A percentile compares a stretch with the other conserved stretches of the same genome.
Evolutionary conservation across 1,140 invertebrate species (phyloP).

Genomic region (Ectropis grisescens): DNA sequence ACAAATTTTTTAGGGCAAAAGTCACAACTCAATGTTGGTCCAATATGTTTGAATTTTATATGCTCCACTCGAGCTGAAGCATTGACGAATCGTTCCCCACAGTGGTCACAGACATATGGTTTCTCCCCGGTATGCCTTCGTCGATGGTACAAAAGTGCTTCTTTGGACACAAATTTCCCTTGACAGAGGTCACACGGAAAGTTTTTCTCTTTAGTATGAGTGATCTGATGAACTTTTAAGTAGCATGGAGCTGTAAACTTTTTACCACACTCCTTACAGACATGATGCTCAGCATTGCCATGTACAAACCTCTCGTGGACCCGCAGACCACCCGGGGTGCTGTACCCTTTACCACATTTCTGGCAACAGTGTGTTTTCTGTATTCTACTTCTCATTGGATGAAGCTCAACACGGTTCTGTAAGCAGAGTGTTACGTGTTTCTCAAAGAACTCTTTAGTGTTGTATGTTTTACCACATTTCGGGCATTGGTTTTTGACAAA

Average conservation of each 20-base stretch:
- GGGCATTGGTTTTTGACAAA: slow-evolving; percentile 31
- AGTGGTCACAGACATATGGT: slow-evolving; percentile 53
- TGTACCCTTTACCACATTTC: slow-evolving; percentile 50
- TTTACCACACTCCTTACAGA: slow-evolving; percentile 46
- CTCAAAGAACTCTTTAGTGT: slow-evolving; percentile 40
- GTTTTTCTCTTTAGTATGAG: slow-evolving; percentile 62
- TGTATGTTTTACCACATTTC: slow-evolving; percentile 50
- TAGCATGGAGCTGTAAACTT: slow-evolving; percentile 53
- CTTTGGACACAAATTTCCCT: slow-evolving; percentile 55
- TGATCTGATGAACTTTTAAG: slow-evolving; percentile 56
- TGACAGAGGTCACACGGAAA: slow-evolving; percentile 57
- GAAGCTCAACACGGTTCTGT: slow-evolving; percentile 35
- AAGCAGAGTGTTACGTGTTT: slow-evolving; percentile 49
- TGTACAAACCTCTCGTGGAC: slow-evolving; percentile 53
- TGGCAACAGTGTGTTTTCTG: slow-evolving; percentile 33
- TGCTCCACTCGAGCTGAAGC: slow-evolving; percentile 52
- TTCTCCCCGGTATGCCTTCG: slow-evolving; percentile 64
- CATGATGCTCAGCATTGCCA: slow-evolving; percentile 44
- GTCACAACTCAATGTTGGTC: slow-evolving; percentile 46
- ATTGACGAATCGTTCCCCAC: slow-evolving; percentile 51
- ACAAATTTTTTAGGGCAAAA: slow-evolving; percentile 53
- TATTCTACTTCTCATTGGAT: slow-evolving; percentile 40
- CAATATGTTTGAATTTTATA: slow-evolving; percentile 51
- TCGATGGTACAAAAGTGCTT: slow-evolving; percentile 57
- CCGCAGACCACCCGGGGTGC: slow-evolving; percentile 39